Base-by-base conservation (phyloP, 64 coral and sea anemone species). In the Orbicella faveolata region DNA sequence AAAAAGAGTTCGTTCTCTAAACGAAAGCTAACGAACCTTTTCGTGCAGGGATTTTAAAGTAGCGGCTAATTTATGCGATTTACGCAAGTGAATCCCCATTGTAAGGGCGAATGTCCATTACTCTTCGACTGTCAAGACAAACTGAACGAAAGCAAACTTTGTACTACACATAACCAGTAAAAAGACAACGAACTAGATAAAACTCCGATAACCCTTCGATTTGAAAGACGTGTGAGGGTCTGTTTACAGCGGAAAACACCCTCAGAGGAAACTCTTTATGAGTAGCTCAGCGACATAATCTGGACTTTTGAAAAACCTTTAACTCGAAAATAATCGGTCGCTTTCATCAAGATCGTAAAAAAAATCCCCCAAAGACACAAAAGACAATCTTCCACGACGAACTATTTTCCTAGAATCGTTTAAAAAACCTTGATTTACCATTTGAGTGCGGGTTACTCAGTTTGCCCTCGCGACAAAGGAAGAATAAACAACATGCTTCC, bases 11-110 rank as follows among this genome's bases (percentile, higher is more conserved):
- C 20, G 19, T 52, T 23, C 19, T 9, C 36, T 48, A 20, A 18
- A 48, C 3, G 44, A 48, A 48, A 48, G 5, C 44, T 4, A 48
- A 48, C 44, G 44, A 78, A 78, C 37, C 11, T 18, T 16, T 6
- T 78, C 7, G 20, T 1, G 10, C 6, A n/a, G 21, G 37, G 20
- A n/a, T 78, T 55, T 6, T 48, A 30, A 10, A 25, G 19, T 79
- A 26, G 19, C 2, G 44, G 20, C 75, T 79, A 79, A 79, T 79
- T 79, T 79, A 79, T 79, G 77, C 52, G 25, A 5, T 14, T n/a
- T 59, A 57, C 52, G 52, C 77, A 26, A 79, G 77, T 79, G 51
- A 11, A 79, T 79, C 77, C 77, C 77, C 77, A 57, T 79, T 79
- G 77, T 57, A 79, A 13, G 77, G 21, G 12, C 11, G 51, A 57